A percentile compares a stretch with the other conserved stretches of the same genome.
phyloP scores from a whole-genome alignment of 2,113 vertebrate genomes.

The Aptenodytes patagonicus region DNA sequence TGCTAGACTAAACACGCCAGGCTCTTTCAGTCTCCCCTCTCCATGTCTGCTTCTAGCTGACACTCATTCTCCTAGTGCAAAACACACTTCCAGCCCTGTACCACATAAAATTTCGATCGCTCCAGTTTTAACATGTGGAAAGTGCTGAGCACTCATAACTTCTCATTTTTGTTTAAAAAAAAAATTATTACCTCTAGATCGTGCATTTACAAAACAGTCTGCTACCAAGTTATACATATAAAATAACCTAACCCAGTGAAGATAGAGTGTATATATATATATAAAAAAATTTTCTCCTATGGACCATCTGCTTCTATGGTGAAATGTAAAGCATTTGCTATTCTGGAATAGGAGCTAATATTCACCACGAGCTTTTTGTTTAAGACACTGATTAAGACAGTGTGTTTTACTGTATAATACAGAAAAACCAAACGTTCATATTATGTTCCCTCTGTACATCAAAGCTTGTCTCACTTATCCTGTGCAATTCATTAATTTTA shows the following conservation, averaged over 20 bases:
- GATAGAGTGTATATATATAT: background rate
- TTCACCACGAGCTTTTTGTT: background rate
- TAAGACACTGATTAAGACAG: slow-evolving; percentile 2
- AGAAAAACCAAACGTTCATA: background rate
- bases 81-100: background rate
- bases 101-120: background rate
- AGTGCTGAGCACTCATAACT: background rate
- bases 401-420: background rate
- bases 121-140: background rate
- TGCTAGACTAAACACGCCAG: slow-evolving; percentile 11
- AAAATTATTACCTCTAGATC: background rate
- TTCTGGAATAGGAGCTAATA: background rate
- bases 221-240: background rate
- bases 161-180: background rate
- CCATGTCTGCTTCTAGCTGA: background rate
- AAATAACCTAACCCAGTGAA: background rate
- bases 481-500: background rate
- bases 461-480: background rate
- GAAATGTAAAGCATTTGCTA: background rate
- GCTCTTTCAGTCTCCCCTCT: background rate
- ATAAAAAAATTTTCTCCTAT: background rate
- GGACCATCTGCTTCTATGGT: background rate
- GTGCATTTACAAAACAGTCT: background rate
- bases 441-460: background rate
- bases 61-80: background rate